phyloP scores from a whole-genome alignment of 2,113 vertebrate genomes.

The Apodemus sylvaticus region DNA sequence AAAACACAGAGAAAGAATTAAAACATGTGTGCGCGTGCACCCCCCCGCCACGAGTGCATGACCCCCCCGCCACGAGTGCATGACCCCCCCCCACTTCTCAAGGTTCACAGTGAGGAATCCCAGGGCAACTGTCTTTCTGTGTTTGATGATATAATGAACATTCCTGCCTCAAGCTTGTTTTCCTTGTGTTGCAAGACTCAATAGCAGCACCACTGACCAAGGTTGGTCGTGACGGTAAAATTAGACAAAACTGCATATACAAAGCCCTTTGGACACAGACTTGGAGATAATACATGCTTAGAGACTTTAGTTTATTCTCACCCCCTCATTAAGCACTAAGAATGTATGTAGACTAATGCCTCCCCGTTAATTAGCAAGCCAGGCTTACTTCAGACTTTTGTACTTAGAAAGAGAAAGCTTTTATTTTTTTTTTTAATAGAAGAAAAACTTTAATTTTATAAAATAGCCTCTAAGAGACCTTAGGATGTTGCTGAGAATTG shows the following conservation, averaged over 20 bases:
- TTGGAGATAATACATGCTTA: background rate
- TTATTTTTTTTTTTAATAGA: background rate
- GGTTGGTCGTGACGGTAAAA: slow-evolving; percentile 13
- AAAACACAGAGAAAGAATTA: background rate
- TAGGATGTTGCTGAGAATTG: slow-evolving; percentile 55
- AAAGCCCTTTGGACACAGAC: background rate
- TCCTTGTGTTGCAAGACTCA: background rate
- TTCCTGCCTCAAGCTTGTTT: background rate
- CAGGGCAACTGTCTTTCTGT: background rate
- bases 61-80: too few relatives aligned
- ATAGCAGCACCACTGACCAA: background rate
- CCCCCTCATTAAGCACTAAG: slow-evolving; percentile 25
- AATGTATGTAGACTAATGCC: background rate
- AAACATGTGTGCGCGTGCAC: too few relatives aligned
- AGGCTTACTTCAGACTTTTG: slow-evolving; percentile 41
- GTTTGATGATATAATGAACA: background rate
- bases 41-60: too few relatives aligned
- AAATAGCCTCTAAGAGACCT: slow-evolving; percentile 54
- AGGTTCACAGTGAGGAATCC: background rate
- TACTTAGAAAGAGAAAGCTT: background rate
- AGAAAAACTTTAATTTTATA: slow-evolving; percentile 69
- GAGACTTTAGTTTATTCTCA: slow-evolving; percentile 24
- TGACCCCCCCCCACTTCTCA: background rate
- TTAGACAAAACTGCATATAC: background rate
- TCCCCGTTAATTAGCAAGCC: slow-evolving; percentile 33